These are phyloP conservation scores for Emys orbicularis DNA, from an alignment of 2,797 vertebrate genomes.

Conservation along the genomic window DNA sequence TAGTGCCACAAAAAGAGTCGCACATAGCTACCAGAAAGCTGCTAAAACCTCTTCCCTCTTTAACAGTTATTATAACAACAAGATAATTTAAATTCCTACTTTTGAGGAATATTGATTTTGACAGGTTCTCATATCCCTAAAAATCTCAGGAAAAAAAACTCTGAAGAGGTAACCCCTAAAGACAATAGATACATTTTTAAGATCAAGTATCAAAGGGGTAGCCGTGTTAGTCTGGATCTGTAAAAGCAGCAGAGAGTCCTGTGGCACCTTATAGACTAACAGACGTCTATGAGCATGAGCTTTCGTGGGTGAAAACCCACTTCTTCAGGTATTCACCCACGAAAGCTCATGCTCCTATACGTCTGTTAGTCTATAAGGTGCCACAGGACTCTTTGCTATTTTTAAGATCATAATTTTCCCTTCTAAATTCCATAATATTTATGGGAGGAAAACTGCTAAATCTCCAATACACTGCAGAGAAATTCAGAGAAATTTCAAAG, in stretches of 20 bases:
- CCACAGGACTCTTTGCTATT: too few relatives aligned
- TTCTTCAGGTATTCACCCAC: too few relatives aligned
- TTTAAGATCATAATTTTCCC: background rate
- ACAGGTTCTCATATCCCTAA: background rate
- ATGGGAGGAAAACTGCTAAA: background rate
- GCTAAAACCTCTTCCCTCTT: background rate
- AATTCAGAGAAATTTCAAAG: background rate
- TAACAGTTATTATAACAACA: background rate
- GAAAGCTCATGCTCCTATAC: too few relatives aligned
- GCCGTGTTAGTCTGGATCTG: too few relatives aligned
- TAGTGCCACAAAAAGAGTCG: background rate
- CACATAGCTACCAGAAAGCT: background rate
- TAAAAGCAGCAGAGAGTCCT: too few relatives aligned
- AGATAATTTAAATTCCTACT: background rate
- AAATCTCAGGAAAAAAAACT: background rate
- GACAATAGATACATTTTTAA: background rate
- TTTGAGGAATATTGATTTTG: background rate
- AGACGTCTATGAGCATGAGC: too few relatives aligned
- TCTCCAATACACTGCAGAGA: background rate
- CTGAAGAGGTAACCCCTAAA: background rate
- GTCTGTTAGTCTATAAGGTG: too few relatives aligned
- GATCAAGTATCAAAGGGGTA: background rate
- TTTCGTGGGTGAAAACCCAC: too few relatives aligned
- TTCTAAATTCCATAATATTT: background rate
- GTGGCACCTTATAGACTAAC: too few relatives aligned